These are phyloP conservation scores for Brachypteracias leptosomus DNA, from an alignment of 2,113 vertebrate species.

Conservation along the genomic window DNA sequence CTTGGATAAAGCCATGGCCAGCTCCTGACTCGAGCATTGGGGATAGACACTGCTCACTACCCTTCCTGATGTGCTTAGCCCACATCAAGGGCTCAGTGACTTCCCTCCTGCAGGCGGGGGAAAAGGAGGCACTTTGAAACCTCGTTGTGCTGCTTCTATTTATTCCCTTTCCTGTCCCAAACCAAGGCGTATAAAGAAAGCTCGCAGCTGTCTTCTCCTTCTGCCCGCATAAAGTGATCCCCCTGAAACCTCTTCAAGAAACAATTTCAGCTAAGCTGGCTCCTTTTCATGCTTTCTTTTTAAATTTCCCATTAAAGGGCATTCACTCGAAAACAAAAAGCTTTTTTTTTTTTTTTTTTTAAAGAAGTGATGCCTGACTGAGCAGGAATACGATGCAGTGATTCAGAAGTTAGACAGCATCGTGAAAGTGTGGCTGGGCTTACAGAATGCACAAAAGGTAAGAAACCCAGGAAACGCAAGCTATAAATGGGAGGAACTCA, in stretches of 20 bases:
- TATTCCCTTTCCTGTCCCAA: background rate
- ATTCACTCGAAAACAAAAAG: background rate
- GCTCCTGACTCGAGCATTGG: background rate
- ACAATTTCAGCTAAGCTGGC: background rate
- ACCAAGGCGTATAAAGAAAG: background rate
- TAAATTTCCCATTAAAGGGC: background rate
- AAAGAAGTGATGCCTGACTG: background rate
- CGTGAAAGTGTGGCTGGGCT: background rate
- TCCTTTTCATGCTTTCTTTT: background rate
- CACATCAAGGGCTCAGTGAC: accelerated
- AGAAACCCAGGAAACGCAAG: conserved; percentile 19
- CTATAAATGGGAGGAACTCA: conserved; percentile 1
- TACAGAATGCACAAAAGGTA: background rate
- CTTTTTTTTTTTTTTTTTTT: background rate
- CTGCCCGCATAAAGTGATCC: background rate
- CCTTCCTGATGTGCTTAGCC: background rate
- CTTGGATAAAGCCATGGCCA: background rate
- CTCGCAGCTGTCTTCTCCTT: background rate
- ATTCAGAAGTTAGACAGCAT: background rate
- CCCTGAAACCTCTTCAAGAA: background rate
- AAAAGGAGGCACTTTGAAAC: background rate
- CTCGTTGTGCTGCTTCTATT: background rate
- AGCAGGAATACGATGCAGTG: accelerated
- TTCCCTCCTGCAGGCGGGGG: background rate
- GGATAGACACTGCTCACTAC: background rate